Conservation (phyloP, 2,113 vertebrate genomes). For the Monopterus albus region DNA sequence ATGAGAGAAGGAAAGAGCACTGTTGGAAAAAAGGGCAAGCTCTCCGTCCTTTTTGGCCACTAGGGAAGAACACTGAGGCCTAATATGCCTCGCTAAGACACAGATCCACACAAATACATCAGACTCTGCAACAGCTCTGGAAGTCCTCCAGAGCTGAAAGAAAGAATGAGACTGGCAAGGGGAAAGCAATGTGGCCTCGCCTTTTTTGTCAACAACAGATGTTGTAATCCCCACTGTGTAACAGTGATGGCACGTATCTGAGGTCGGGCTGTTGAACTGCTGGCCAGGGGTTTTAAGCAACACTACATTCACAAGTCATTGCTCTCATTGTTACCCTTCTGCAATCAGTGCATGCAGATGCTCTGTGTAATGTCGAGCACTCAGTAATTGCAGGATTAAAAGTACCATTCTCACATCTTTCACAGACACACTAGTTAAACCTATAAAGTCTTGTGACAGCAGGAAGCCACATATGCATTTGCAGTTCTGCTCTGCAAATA, state of each 20-base stretch:
- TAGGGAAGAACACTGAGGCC: constrained; percentile 25
- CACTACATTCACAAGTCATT: constrained; percentile 65
- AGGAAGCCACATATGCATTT: not conserved
- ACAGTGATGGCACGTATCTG: constrained; percentile 52
- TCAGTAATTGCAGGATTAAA: constrained; percentile 63
- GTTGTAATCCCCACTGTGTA: constrained; percentile 63
- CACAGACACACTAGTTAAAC: not conserved
- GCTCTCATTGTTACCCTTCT: constrained; percentile 59
- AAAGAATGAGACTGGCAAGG: constrained; percentile 41
- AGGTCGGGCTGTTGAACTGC: constrained; percentile 37
- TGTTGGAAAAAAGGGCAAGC: constrained; percentile 17
- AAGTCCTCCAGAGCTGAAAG: constrained; percentile 46
- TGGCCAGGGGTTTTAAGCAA: constrained; percentile 65
- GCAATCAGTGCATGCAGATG: constrained; percentile 59
- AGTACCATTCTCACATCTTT: constrained; percentile 25
- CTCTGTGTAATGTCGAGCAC: constrained; percentile 35
- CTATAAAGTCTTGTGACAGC: not conserved
- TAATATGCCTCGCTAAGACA: constrained; percentile 35
- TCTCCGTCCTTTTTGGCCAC: constrained; percentile 21
- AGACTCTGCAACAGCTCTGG: constrained; percentile 35
- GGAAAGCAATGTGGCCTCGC: constrained; percentile 45
- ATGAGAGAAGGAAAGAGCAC: not conserved
- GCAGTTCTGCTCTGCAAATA: not conserved
- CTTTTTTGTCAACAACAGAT: constrained; percentile 66
- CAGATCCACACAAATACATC: constrained; percentile 37